These are phyloP conservation scores for Bergia puertoricense DNA, from an alignment of 92 coral and sea anemone genomes.

Conservation along the genomic window DNA sequence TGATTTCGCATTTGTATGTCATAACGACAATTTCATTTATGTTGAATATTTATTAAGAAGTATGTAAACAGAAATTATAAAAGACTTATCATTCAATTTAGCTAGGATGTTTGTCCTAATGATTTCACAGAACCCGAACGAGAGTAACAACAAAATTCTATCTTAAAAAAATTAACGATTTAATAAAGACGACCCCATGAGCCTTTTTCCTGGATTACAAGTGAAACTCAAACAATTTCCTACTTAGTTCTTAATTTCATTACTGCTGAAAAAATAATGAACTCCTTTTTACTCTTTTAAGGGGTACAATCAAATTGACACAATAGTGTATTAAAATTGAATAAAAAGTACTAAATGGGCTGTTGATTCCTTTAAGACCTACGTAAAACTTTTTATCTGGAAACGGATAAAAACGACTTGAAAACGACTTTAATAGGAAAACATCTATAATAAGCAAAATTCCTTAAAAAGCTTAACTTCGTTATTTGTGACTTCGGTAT, in stretches of 20 bases:
- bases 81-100: background rate
- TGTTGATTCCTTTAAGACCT: background rate
- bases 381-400: background rate
- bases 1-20: constrained; percentile 9
- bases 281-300: background rate
- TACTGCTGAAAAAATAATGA: background rate
- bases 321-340: background rate
- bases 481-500: background rate
- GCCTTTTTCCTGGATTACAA: background rate
- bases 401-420: background rate
- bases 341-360: background rate
- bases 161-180: background rate
- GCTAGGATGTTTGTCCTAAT: background rate
- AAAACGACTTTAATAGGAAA: too few relatives aligned
- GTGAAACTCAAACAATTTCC: background rate
- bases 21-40: background rate
- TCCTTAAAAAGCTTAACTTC: background rate
- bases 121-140: background rate
- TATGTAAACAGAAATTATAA: constrained; percentile 8
- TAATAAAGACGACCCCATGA: background rate
- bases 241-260: background rate
- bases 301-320: background rate
- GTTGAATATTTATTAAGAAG: background rate
- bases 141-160: background rate
- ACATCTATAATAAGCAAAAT: background rate